Evolutionary conservation across 2,888 invertebrate genomes (phyloP).

Genomic region (Parasteatoda lunata): DNA sequence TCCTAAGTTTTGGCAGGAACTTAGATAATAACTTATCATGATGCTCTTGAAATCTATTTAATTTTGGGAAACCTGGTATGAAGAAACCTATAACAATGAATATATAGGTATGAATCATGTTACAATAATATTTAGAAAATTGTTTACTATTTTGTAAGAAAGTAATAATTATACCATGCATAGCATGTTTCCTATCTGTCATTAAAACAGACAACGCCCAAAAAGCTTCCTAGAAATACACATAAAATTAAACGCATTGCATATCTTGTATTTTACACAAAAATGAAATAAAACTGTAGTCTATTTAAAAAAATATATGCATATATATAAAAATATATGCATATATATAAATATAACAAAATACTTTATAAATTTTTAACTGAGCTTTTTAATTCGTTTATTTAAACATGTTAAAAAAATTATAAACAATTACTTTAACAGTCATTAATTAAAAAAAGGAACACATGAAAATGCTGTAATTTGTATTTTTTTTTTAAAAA

Average conservation of each 20-base stretch:
- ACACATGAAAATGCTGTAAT: too few relatives aligned
- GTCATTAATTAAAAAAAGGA: too few relatives aligned
- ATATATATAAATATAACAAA: too few relatives aligned
- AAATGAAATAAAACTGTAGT: not conserved
- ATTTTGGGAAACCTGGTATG: constrained; percentile 98
- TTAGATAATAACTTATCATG: constrained; percentile 96
- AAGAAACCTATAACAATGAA: constrained; percentile 81
- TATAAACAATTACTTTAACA: too few relatives aligned
- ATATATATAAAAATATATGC: not conserved
- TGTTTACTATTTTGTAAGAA: not conserved
- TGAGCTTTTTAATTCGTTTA: not conserved
- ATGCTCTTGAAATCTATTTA: constrained; percentile 94
- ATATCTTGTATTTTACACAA: not conserved
- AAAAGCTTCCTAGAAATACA: constrained; percentile 84
- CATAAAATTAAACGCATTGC: not conserved
- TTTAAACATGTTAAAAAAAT: not conserved
- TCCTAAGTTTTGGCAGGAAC: constrained; percentile 95
- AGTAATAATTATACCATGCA: constrained; percentile 84
- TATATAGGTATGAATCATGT: not conserved
- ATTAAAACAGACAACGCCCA: constrained; percentile 96
- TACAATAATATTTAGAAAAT: not conserved
- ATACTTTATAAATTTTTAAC: not conserved
- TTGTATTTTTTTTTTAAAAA: too few relatives aligned
- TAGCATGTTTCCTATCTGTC: constrained; percentile 91
- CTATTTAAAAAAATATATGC: not conserved